phyloP scores from a whole-genome alignment of 2,888 invertebrate species.

The Callyntrura guangdongensis region DNA sequence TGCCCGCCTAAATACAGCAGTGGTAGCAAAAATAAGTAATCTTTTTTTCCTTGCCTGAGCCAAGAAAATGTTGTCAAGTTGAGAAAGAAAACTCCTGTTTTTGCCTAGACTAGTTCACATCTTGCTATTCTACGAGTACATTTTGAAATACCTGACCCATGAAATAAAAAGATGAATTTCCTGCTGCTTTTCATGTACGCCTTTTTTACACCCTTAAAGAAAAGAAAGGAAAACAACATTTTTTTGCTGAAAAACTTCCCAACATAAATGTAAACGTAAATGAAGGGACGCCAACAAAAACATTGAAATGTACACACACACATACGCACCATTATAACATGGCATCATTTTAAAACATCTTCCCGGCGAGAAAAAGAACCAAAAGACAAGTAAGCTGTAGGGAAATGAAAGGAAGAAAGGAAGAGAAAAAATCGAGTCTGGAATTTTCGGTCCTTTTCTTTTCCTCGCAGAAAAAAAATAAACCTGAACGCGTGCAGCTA shows the following conservation, averaged over 20 bases:
- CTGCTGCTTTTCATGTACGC: conserved; percentile 50
- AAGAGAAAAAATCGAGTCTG: conserved; percentile 45
- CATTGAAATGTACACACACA: background rate
- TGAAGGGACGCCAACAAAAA: background rate
- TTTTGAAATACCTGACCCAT: conserved; percentile 76
- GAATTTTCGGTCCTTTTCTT: conserved; percentile 60
- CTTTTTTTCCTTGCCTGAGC: conserved; percentile 48
- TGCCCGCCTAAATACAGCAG: background rate
- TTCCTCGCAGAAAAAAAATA: conserved; percentile 38
- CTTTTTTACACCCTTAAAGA: conserved; percentile 61
- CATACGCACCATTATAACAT: background rate
- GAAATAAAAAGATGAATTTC: conserved; percentile 76
- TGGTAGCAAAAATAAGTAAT: conserved; percentile 48
- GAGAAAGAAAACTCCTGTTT: conserved; percentile 58
- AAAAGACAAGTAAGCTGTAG: background rate
- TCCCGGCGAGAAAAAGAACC: background rate
- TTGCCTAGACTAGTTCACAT: conserved; percentile 32
- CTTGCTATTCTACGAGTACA: conserved; percentile 28
- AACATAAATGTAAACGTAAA: conserved; percentile 46
- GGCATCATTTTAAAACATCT: background rate
- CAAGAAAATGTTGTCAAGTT: conserved; percentile 70
- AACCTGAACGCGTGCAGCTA: conserved; percentile 62
- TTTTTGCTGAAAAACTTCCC: conserved; percentile 33
- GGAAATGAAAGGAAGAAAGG: conserved; percentile 27
- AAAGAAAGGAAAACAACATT: background rate